Conservation (phyloP, 2,113 vertebrate genomes). For the Microtus oregoni region DNA sequence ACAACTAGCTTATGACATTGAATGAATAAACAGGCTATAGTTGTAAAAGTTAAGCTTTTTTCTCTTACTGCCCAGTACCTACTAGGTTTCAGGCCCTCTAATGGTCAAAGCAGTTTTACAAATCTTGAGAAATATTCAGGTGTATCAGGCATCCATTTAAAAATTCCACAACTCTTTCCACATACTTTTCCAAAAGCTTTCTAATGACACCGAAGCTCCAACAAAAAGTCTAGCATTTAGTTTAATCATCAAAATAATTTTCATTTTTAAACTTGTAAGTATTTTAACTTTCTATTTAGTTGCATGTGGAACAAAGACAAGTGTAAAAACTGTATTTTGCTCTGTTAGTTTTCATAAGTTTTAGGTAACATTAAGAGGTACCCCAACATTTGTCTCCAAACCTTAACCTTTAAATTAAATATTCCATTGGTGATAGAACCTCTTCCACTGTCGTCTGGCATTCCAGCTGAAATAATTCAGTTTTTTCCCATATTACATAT, state of each 20-base stretch:
- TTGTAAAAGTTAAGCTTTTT: background rate
- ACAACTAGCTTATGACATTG: constrained; percentile 61
- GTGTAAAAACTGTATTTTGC: background rate
- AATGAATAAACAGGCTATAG: background rate
- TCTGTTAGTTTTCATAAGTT: constrained; percentile 36
- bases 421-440: background rate
- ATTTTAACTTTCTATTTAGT: background rate
- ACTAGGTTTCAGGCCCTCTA: constrained; percentile 4
- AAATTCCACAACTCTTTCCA: background rate
- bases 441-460: background rate
- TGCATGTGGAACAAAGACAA: background rate
- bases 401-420: background rate
- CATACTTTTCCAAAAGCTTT: background rate
- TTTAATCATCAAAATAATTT: background rate
- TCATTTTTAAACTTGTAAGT: background rate
- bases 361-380: background rate
- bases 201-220: background rate
- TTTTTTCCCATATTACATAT: constrained; percentile 2
- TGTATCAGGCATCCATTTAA: constrained; percentile 25
- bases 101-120: background rate
- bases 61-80: background rate
- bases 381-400: background rate
- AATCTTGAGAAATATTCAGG: constrained; percentile 24
- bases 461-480: background rate
- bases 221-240: background rate